Evolutionary conservation across 2,888 invertebrate species (phyloP), one percentile per base, ranked within the genome.

Genomic region (Dasypolia templi): DNA sequence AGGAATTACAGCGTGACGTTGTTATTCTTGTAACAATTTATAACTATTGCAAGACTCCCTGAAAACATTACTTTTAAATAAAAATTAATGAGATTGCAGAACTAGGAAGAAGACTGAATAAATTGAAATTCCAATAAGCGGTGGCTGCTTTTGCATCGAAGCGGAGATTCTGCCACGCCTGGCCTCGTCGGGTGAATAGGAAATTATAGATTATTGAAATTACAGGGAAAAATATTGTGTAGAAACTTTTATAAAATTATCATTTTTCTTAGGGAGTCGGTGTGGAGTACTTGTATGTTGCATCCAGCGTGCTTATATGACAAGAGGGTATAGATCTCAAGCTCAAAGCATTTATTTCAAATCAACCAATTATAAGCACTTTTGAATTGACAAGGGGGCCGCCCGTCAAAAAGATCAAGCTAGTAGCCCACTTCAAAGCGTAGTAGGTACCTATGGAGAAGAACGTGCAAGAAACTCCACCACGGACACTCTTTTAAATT

Each of bases 51-150:
- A 22, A 51, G 26, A 35, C 12, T 42, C 17, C 6, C 6, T 11
- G 51, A 46, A 19, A 77, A 59, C 26, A 59, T 59, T 17, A 63
- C n/a, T 67, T 73, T 68, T 29, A 35, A 71, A 78, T 81, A 63
- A 66, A 73, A 83, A 62, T 26, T 49, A 62, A 63, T 58, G 49
- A 79, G 51, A 59, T 72, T 66, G 55, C 19, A 62, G n/a, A 65
- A 59, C 79, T 72, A 61, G 19, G 61, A 58, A 51, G 44, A 39
- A 66, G 61, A 75, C 66, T 65, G 49, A 79, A 77, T 62, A 75
- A 69, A 79, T 71, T 74, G 58, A 69, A 74, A 74, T 74, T 72
- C 58, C 53, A 74, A 74, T 72, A 62, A 56, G 32, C 22, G 49
- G 4, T 72, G 29, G 56, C 70, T 61, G 51, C 56, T 78, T 77